Evolutionary conservation across 2,113 vertebrate species (phyloP), one percentile per base, ranked within the genome.

Genomic region (Artemisiospiza belli): DNA sequence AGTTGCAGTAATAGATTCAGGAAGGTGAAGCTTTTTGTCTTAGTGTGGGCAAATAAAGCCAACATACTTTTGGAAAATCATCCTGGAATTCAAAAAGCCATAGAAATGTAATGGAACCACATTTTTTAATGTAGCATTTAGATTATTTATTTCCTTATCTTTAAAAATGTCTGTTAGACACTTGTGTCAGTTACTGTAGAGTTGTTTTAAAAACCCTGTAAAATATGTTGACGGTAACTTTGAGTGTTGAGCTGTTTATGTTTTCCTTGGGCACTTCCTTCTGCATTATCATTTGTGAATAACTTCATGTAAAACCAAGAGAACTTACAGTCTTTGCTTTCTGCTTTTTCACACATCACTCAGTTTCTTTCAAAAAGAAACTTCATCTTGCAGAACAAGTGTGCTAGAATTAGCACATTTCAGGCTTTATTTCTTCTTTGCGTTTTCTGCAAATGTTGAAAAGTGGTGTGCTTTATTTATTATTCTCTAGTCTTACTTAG

Each of bases 1-100:
- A 90, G 88, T 90, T 64, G 47, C 68, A 70, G 80, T 93, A 79
- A 64, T 76, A 94, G 80, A 52, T 90, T 83, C 51, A 74, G 86
- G 57, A 83, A 80, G 51, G 81, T 80, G 44, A 76, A 73, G 20
- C 33, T 78, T 94, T 77, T 77, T 74, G 27, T 51, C 33, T 90
- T 72, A 52, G 44, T 49, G 17, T 66, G n/a, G 88, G 59, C 51
- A 69, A 11, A n/a, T 66, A 47, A 37, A 37, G 22, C 72, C 43
- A 82, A 14, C 49, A 68, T 47, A 72, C 64, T 85, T 91, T 30
- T 43, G 70, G 54, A 89, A 92, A 87, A 87, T 63, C 5, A 2
- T 52, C 68, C 63, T 92, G 66, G 57, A 82, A 68, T 93, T 78
- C n/a, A 47, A 28, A 55, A 52, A 49, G 12, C 75, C n/a, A 21